phyloP scores from a whole-genome alignment of 2,797 vertebrate genomes.

The Coregonus suidteri region DNA sequence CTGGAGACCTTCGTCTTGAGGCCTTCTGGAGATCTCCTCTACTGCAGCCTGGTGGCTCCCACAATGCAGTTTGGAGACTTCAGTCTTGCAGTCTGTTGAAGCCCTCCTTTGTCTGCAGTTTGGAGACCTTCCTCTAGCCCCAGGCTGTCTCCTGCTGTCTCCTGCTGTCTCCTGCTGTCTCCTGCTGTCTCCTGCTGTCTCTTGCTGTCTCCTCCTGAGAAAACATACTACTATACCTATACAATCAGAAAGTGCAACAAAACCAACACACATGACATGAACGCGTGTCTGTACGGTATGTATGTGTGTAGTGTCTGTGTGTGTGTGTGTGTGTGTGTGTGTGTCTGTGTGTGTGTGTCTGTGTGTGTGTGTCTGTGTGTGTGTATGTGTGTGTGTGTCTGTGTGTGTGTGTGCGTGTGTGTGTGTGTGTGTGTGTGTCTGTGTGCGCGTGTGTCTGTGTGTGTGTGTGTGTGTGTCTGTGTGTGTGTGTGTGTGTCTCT shows the following conservation, averaged over 20 bases:
- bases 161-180: neutral
- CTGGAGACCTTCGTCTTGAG: neutral
- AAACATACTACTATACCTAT: conserved; percentile 30
- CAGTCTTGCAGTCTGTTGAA: neutral
- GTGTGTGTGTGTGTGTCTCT: too few relatives aligned
- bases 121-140: neutral
- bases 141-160: neutral
- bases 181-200: neutral
- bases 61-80: conserved; percentile 8
- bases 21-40: neutral
- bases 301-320: conserved; percentile 6
- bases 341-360: conserved; percentile 40
- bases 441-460: too few relatives aligned
- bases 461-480: too few relatives aligned
- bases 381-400: too few relatives aligned
- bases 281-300: conserved; percentile 45
- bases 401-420: too few relatives aligned
- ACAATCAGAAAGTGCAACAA: conserved; percentile 68
- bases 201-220: neutral
- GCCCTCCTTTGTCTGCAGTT: neutral
- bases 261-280: conserved; percentile 67
- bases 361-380: conserved; percentile 50
- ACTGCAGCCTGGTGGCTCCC: neutral
- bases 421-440: too few relatives aligned
- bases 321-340: conserved; percentile 40